These are phyloP conservation scores for Stenotaenia linearis DNA, from an alignment of 2,888 invertebrate genomes.

Conservation along the genomic window DNA sequence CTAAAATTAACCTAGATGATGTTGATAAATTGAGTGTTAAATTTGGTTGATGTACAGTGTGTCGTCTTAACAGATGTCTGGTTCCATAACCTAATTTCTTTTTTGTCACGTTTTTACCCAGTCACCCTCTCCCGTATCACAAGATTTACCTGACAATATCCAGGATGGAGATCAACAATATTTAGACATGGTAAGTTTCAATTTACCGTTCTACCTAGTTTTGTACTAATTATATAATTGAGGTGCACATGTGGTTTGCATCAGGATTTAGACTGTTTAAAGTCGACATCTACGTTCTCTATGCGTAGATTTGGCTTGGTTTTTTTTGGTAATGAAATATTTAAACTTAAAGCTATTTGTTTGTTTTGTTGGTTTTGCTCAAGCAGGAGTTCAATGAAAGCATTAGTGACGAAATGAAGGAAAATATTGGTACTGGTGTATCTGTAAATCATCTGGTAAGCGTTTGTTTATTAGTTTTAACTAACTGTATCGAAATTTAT, in stretches of 20 bases:
- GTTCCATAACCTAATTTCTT: not conserved
- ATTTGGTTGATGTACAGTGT: not conserved
- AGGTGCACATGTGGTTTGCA: not conserved
- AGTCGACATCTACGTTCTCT: not conserved
- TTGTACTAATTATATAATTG: not conserved
- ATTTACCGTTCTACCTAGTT: no score
- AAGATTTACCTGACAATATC: not conserved
- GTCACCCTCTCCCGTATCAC: not conserved
- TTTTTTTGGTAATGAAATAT: not conserved
- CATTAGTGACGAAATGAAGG: conserved; percentile 2
- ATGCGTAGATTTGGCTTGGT: not conserved
- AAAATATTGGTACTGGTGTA: conserved; percentile 29
- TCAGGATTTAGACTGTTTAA: not conserved
- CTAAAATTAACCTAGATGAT: not conserved
- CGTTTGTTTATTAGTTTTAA: not conserved
- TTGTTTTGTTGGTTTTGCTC: not conserved
- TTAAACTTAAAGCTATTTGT: not conserved
- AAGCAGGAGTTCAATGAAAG: not conserved
- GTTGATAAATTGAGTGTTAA: not conserved
- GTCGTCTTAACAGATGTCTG: not conserved
- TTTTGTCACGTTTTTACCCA: not conserved
- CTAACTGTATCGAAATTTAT: not conserved
- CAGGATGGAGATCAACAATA: not conserved
- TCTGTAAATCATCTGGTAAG: conserved; percentile 31
- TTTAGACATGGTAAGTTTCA: not conserved